These are phyloP conservation scores for Tineola bisselliella DNA, from an alignment of 2,888 invertebrate species.

Conservation along the genomic window DNA sequence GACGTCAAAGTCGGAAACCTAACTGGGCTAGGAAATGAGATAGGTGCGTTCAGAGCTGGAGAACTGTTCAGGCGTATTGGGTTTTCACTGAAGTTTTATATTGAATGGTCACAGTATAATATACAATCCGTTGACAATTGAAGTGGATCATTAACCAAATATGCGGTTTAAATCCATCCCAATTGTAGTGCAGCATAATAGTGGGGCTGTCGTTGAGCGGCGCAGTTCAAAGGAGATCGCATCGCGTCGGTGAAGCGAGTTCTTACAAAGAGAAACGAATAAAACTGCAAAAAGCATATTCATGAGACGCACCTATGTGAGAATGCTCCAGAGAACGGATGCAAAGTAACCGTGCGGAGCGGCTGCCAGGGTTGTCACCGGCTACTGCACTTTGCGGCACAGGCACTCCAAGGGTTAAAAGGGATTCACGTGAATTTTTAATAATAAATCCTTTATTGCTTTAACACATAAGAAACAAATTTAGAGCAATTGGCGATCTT, in stretches of 20 bases:
- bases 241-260: conserved; percentile 11
- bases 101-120: conserved; percentile 21
- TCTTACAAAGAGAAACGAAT: conserved; percentile 19
- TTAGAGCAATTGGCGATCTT: too few species aligned
- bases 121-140: neutral
- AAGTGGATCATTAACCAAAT: conserved; percentile 16
- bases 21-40: conserved; percentile 68
- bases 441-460: too few species aligned
- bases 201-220: conserved; percentile 11
- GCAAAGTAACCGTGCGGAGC: conserved; percentile 12
- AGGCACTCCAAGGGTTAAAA: neutral
- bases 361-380: conserved; percentile 18
- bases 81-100: neutral
- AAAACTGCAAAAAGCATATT: conserved; percentile 49
- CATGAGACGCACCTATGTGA: conserved; percentile 33
- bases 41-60: conserved; percentile 43
- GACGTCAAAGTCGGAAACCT: conserved; percentile 28
- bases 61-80: neutral
- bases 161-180: neutral
- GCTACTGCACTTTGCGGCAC: neutral
- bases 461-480: too few species aligned
- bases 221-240: conserved; percentile 12
- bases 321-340: conserved; percentile 13
- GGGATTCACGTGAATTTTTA: too few species aligned
- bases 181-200: conserved; percentile 15